Conservation (phyloP, 2,113 vertebrate species). For the Damaliscus lunatus region DNA sequence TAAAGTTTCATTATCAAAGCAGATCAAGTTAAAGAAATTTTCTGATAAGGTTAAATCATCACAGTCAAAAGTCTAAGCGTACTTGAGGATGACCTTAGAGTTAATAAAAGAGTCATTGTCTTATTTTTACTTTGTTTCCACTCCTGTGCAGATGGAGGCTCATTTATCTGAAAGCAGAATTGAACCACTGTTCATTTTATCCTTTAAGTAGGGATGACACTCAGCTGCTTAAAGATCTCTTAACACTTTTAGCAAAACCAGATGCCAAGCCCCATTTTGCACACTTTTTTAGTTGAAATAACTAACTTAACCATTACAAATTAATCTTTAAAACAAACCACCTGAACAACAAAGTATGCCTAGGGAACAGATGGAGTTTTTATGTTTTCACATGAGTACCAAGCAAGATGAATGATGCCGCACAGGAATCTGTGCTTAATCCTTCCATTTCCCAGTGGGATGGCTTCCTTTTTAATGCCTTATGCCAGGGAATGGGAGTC, state of each 20-base stretch:
- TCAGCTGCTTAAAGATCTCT: slow-evolving; percentile 45
- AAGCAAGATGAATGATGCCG: slow-evolving; percentile 11
- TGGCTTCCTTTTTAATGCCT: slow-evolving; percentile 43
- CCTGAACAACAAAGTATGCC: slow-evolving; percentile 5
- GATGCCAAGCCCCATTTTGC: slow-evolving; percentile 30
- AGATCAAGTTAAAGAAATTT: not conserved
- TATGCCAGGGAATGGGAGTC: not conserved
- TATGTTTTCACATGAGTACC: slow-evolving; percentile 40
- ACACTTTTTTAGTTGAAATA: slow-evolving; percentile 33
- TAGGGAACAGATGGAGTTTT: slow-evolving; percentile 18
- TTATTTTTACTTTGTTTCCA: not conserved
- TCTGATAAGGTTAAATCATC: not conserved
- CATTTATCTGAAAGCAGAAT: not conserved
- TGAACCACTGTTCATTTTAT: slow-evolving; percentile 6
- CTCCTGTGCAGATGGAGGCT: not conserved
- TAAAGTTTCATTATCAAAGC: not conserved
- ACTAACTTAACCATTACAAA: slow-evolving; percentile 50
- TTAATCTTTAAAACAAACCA: slow-evolving; percentile 66
- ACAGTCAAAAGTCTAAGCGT: not conserved
- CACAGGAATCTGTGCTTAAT: not conserved
- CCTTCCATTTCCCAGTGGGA: not conserved
- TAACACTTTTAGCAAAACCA: slow-evolving; percentile 61
- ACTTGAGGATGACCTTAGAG: not conserved
- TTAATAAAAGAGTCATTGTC: slow-evolving; percentile 9
- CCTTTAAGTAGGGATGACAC: not conserved